Conservation (phyloP, 1,140 invertebrate genomes). For the Agrypnia vestita region DNA sequence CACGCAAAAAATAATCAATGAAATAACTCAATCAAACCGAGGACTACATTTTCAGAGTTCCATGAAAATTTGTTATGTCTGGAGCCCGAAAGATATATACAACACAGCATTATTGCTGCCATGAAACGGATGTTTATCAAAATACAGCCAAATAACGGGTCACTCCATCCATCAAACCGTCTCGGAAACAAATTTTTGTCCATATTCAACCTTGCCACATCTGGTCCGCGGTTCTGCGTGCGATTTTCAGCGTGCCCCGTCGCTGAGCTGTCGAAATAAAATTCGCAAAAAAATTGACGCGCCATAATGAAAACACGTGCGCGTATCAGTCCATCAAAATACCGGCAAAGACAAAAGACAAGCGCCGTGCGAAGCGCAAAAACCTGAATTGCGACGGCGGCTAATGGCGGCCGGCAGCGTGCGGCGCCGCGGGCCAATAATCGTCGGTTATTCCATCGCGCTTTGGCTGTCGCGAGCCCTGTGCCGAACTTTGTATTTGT, state of each 20-base stretch:
- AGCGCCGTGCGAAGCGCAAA: background rate
- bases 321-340: conserved; percentile 6
- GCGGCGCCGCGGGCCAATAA: background rate
- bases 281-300: background rate
- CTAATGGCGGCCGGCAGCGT: background rate
- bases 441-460: too few relatives aligned
- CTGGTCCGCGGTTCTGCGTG: background rate
- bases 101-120: too few relatives aligned
- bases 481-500: background rate
- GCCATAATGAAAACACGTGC: background rate
- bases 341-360: conserved; percentile 4
- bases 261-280: background rate
- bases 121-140: too few relatives aligned
- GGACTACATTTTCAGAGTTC: too few relatives aligned
- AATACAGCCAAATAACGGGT: too few relatives aligned
- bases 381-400: background rate
- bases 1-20: too few relatives aligned
- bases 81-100: too few relatives aligned
- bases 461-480: background rate
- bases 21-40: too few relatives aligned
- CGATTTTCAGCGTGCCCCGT: background rate
- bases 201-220: too few relatives aligned
- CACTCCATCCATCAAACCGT: too few relatives aligned
- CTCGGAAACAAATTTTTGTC: too few relatives aligned
- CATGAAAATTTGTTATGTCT: too few relatives aligned